Conservation (phyloP, 2,113 vertebrate species). For the Pituophis catenifer region DNA sequence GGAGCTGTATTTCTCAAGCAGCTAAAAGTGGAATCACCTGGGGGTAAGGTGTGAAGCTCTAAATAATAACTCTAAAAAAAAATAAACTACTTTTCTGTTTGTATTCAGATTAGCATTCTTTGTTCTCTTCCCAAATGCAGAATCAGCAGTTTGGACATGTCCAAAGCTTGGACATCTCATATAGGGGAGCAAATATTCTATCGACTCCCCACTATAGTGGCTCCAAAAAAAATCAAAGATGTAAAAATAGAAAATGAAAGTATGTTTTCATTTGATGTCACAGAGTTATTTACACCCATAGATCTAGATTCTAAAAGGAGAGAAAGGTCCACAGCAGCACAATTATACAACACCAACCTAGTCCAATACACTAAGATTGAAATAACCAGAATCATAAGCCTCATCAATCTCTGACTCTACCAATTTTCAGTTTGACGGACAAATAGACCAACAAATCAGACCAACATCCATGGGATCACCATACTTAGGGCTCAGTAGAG, state of each 20-base stretch:
- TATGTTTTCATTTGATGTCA: not conserved
- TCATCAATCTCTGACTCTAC: not conserved
- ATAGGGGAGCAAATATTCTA: not conserved
- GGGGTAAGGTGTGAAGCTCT: slow-evolving; percentile 5
- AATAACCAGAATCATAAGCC: not conserved
- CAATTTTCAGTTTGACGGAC: not conserved
- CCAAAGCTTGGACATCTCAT: not conserved
- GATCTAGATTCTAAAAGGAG: not conserved
- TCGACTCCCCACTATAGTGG: not conserved
- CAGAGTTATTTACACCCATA: not conserved
- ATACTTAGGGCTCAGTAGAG: not conserved
- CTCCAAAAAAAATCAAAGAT: not conserved
- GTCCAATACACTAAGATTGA: not conserved
- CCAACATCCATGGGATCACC: not conserved
- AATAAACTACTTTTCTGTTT: not conserved
- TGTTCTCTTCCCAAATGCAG: slow-evolving; percentile 22
- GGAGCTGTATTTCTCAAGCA: not conserved
- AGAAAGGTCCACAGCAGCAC: not conserved
- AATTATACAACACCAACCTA: not conserved
- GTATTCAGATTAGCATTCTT: not conserved
- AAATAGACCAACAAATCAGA: not conserved
- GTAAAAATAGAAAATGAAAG: not conserved
- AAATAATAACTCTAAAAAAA: not conserved
- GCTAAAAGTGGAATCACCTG: not conserved
- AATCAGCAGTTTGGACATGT: slow-evolving; percentile 11